Evolutionary conservation across 1,140 invertebrate genomes (phyloP).

Genomic region (Leucophenga varia): DNA sequence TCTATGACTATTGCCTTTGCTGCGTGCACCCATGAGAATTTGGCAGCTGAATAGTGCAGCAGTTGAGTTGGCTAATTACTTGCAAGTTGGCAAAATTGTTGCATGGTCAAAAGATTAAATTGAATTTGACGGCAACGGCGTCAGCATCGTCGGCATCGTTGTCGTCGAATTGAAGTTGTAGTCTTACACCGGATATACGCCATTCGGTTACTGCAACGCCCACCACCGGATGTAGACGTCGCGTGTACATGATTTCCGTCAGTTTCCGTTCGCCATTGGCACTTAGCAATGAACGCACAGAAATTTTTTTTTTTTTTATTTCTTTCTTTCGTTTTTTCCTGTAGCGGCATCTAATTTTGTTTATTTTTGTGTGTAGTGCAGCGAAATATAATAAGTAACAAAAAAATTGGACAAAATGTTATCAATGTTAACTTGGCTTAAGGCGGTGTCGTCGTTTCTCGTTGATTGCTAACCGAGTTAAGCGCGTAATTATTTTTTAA

Average conservation of each 20-base stretch:
- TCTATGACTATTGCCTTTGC: slow-evolving; percentile 32
- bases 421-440: no score
- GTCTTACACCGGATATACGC: no score
- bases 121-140: slow-evolving; percentile 35
- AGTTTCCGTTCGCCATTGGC: slow-evolving; percentile 31
- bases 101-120: slow-evolving; percentile 40
- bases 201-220: slow-evolving; percentile 3
- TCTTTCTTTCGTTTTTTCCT: no score
- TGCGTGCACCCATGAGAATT: slow-evolving; percentile 8
- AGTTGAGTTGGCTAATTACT: slow-evolving; percentile 50
- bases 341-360: no score
- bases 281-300: no score
- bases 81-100: slow-evolving; percentile 53
- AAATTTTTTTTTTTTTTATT: no score
- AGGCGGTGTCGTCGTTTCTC: slow-evolving; percentile 23
- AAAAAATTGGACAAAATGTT: no score
- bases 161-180: no score
- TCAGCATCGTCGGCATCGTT: no score
- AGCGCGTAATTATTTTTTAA: slow-evolving; percentile 53
- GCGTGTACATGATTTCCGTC: slow-evolving; percentile 44
- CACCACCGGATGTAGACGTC: slow-evolving; percentile 34
- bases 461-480: slow-evolving; percentile 31
- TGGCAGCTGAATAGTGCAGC: slow-evolving; percentile 21
- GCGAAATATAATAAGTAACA: no score
- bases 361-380: no score